Percentiles rank a stretch among this genome's conserved stretches.
Evolutionary conservation across 1,140 invertebrate species (phyloP).

Genomic region (Ostrea denselamellosa): DNA sequence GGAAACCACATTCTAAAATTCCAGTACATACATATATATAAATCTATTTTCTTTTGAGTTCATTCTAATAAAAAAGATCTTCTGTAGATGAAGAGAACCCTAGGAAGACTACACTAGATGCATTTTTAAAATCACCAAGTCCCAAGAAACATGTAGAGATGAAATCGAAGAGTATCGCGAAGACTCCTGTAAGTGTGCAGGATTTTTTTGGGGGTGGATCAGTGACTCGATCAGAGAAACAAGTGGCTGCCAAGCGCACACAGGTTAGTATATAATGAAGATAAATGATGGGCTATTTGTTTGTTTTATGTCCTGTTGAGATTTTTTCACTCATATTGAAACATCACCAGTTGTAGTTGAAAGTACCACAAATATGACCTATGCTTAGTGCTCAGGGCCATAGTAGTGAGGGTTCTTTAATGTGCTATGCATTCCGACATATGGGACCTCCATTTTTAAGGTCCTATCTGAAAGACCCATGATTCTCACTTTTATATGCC

Average conservation of each 20-base stretch:
- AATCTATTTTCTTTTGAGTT: background rate
- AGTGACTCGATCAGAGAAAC: conserved; percentile 65
- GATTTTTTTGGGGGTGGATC: conserved; percentile 72
- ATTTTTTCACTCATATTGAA: too few relatives aligned
- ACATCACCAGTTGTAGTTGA: too few relatives aligned
- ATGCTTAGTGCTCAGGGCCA: too few relatives aligned
- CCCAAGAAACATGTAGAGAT: conserved; percentile 55
- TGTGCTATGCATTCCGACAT: too few relatives aligned
- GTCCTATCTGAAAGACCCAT: too few relatives aligned
- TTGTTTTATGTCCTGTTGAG: too few relatives aligned
- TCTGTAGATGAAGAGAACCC: conserved; percentile 61
- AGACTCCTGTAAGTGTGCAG: conserved; percentile 60
- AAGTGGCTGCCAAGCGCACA: conserved; percentile 61
- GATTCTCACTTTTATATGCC: too few relatives aligned
- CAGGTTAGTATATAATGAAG: conserved; percentile 33
- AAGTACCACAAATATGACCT: too few relatives aligned
- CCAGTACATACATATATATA: background rate
- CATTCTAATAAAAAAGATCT: background rate
- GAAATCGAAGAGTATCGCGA: conserved; percentile 45
- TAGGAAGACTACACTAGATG: conserved; percentile 62
- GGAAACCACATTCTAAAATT: too few relatives aligned
- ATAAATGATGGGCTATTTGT: too few relatives aligned
- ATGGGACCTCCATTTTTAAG: too few relatives aligned
- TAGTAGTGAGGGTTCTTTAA: too few relatives aligned
- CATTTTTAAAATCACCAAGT: conserved; percentile 59